Percentiles rank a stretch among this genome's conserved stretches.
phyloP scores from a whole-genome alignment of 2,113 vertebrate species.

The Leiothrix lutea region DNA sequence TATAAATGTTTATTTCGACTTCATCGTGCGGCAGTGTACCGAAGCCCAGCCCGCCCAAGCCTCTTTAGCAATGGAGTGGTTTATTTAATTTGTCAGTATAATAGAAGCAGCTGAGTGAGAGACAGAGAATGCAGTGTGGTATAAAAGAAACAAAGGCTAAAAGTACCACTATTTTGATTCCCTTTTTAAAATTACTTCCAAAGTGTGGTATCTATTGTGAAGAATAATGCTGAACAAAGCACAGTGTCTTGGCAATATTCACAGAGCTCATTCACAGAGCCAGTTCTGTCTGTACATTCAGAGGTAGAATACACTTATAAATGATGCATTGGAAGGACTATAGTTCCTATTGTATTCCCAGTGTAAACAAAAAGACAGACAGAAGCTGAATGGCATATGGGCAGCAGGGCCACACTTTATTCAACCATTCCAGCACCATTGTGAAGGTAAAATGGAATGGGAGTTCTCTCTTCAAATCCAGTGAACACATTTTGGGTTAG shows the following conservation, averaged over 20 bases:
- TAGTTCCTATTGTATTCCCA: conserved; percentile 88
- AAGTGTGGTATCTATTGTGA: conserved; percentile 98
- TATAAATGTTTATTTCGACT: conserved; percentile 73
- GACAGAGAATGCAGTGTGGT: conserved; percentile 85
- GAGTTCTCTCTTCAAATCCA: conserved; percentile 55
- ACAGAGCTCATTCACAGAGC: conserved; percentile 89
- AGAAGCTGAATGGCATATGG: conserved; percentile 88
- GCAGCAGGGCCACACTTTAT: conserved; percentile 81
- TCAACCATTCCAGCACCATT: conserved; percentile 76
- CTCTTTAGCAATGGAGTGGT: conserved; percentile 88
- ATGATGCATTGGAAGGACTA: conserved; percentile 88
- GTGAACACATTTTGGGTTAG: conserved; percentile 9
- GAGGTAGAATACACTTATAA: conserved; percentile 91
- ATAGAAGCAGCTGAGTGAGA: conserved; percentile 93
- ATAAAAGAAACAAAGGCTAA: conserved; percentile 93
- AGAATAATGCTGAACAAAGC: conserved; percentile 93
- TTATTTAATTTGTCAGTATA: conserved; percentile 99
- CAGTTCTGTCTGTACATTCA: conserved; percentile 86
- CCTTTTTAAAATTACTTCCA: conserved; percentile 98
- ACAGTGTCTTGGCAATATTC: conserved; percentile 93
- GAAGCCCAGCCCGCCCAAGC: conserved; percentile 78
- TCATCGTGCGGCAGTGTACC: conserved; percentile 70
- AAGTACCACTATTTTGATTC: conserved; percentile 99
- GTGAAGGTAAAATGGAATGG: conserved; percentile 67
- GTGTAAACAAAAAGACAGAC: conserved; percentile 95